phyloP scores from a whole-genome alignment of 1,140 invertebrate species.

The Protaetia brevitarsis region DNA sequence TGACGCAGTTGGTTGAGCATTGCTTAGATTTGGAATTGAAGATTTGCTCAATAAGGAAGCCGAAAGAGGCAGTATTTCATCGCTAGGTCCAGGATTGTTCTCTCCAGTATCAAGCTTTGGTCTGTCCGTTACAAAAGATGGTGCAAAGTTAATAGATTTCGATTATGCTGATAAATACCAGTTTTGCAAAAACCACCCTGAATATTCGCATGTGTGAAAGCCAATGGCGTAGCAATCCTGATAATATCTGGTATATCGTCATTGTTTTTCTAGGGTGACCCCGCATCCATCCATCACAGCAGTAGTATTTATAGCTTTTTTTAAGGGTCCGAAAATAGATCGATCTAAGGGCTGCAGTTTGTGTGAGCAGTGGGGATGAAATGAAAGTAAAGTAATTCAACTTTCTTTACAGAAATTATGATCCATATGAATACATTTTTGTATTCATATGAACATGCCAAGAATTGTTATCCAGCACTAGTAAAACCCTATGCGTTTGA shows the following conservation, averaged over 20 bases:
- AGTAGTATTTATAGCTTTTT: constrained; percentile 40
- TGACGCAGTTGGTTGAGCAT: background rate
- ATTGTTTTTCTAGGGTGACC: constrained; percentile 49
- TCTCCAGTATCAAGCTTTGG: constrained; percentile 33
- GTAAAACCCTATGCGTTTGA: constrained; percentile 29
- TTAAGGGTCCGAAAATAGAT: constrained; percentile 48
- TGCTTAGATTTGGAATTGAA: no score
- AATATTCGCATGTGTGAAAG: constrained; percentile 40
- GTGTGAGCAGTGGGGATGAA: constrained; percentile 51
- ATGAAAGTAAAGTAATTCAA: constrained; percentile 45
- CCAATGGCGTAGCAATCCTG: constrained; percentile 44
- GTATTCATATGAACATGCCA: constrained; percentile 45
- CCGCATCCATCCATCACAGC: constrained; percentile 48
- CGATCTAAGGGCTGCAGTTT: constrained; percentile 52
- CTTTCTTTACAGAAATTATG: constrained; percentile 42
- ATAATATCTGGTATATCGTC: constrained; percentile 40
- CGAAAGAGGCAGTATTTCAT: background rate
- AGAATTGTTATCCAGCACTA: constrained; percentile 45
- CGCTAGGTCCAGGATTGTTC: background rate
- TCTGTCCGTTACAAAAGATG: constrained; percentile 43
- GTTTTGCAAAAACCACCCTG: constrained; percentile 14
- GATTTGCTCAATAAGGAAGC: no score
- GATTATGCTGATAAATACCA: constrained; percentile 37
- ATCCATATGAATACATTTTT: no score
- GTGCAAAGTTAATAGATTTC: constrained; percentile 44